Base-by-base conservation (phyloP, 2,888 invertebrate genomes). In the Poecilobothrus nobilitatus region DNA sequence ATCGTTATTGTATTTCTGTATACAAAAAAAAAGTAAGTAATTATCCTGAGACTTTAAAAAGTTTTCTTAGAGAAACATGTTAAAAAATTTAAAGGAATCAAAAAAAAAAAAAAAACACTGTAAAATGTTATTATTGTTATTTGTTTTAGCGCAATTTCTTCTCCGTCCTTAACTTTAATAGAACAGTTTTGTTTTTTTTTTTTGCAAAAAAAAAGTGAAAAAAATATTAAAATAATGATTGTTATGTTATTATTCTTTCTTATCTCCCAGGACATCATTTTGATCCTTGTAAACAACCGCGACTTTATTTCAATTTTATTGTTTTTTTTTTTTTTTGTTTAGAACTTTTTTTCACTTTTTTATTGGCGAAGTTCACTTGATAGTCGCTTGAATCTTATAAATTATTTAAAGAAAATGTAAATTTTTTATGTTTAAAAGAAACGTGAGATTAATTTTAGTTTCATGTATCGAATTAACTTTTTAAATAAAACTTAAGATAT, bases 201-300 rank as follows among this genome's bases (percentile, higher is more conserved):
- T 37, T 37, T 37, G 37, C 53, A 2, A 18, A 18, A 53, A 53
- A 53, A 18, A 53, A 53, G 53, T 8, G 53, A 53, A n/a, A 15
- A 53, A 53, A 53, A 53, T 12, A 53, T 53, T 53, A 53, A 53
- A 53, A 53, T 53, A 53, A 53, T 53, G 53, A 53, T 53, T 53
- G 53, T 53, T 53, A 53, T 53, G 53, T 53, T n/a, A n/a, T 15
- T 53, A 12, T 53, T 63, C 21, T 7, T 62, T 22, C 1, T 63
- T 63, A 22, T 22, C 21, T 22, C 22, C 63, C 63, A 22, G 63
- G 22, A 63, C 63, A 63, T 63, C 63, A 10, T 63, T 63, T 22
- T 63, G 21, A 63, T 63, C 63, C 20, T 63, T 22, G 22, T 63
- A 20, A 63, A 63, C 63, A 63, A 63, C 63, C 63, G 53, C 53